These are phyloP conservation scores for Malurus cyaneus DNA, from an alignment of 2,113 vertebrate genomes.

Conservation along the genomic window DNA sequence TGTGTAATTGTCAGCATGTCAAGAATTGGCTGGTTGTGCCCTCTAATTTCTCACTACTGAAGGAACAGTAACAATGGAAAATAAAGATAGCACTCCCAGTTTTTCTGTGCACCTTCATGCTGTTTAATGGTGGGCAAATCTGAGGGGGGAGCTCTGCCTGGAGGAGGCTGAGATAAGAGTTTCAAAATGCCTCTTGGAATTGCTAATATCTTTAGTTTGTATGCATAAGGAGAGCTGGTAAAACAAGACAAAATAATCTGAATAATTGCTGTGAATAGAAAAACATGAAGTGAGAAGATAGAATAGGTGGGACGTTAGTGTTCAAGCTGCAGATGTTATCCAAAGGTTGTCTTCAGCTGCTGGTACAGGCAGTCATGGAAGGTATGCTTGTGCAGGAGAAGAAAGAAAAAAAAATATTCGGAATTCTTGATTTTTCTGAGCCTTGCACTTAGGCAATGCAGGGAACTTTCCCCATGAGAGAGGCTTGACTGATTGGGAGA, in stretches of 20 bases:
- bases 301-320: neutral
- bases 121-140: neutral
- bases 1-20: neutral
- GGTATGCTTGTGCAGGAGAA: neutral
- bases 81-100: neutral
- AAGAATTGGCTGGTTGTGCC: neutral
- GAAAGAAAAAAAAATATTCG: neutral
- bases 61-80: neutral
- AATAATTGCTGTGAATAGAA: constrained; percentile 14
- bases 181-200: neutral
- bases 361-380: neutral
- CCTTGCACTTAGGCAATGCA: neutral
- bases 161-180: neutral
- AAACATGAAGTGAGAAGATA: neutral
- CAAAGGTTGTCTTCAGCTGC: neutral
- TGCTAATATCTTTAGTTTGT: neutral
- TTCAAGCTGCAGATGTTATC: neutral
- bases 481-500: neutral
- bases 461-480: neutral
- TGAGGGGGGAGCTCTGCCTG: neutral
- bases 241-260: constrained; percentile 6
- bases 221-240: neutral
- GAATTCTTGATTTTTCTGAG: neutral
- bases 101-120: neutral
- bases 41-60: neutral